phyloP scores from a whole-genome alignment of 64 coral and sea anemone species.

The Hydrozoanthus tunicans region DNA sequence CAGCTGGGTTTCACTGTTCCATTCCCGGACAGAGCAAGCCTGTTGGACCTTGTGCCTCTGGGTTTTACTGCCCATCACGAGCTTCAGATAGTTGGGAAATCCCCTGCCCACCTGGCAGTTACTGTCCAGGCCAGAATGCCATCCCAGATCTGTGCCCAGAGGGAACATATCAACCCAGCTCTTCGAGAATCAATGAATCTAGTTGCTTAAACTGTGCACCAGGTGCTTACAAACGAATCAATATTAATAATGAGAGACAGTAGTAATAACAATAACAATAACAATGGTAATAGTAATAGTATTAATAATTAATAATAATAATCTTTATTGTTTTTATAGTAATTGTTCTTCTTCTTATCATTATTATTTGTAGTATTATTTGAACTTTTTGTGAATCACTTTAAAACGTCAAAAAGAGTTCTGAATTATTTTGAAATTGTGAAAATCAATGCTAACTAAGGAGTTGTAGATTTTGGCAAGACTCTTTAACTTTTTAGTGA shows the following conservation, averaged over 20 bases:
- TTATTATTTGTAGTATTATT: too few relatives aligned
- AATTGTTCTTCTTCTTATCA: too few relatives aligned
- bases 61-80: conserved; percentile 85
- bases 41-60: conserved; percentile 75
- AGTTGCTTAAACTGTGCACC: conserved; percentile 78
- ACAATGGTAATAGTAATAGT: too few relatives aligned
- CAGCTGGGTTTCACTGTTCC: conserved; percentile 89
- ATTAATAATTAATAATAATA: too few relatives aligned
- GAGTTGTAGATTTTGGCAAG: too few relatives aligned
- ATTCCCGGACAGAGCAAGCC: conserved; percentile 54
- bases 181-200: conserved; percentile 21
- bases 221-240: conserved; percentile 30
- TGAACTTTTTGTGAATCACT: too few relatives aligned
- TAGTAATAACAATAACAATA: too few relatives aligned
- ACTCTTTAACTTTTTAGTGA: too few relatives aligned
- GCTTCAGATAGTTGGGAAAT: conserved; percentile 69
- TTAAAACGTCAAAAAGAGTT: too few relatives aligned
- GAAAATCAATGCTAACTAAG: too few relatives aligned
- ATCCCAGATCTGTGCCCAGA: conserved; percentile 75
- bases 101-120: conserved; percentile 74
- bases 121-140: conserved; percentile 75
- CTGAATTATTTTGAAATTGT: too few relatives aligned
- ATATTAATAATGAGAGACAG: not conserved
- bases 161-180: conserved; percentile 83
- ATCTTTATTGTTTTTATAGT: too few relatives aligned